phyloP scores from a whole-genome alignment of 2,888 invertebrate genomes.

The Diploptera punctata region DNA sequence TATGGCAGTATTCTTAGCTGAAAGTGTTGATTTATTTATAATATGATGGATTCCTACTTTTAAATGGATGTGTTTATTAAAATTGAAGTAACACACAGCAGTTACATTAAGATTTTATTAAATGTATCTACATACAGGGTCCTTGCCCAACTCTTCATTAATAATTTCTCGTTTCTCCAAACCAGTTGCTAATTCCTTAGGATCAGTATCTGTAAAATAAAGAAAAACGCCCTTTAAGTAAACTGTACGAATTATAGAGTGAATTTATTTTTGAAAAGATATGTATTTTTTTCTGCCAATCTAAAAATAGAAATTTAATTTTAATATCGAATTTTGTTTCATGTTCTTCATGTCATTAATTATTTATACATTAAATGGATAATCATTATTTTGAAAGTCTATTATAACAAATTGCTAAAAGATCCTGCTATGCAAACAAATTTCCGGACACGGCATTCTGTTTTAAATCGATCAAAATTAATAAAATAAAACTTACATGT shows the following conservation, averaged over 20 bases:
- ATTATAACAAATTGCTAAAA: too few relatives aligned
- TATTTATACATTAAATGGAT: background rate
- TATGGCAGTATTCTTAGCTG: too few relatives aligned
- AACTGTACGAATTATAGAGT: background rate
- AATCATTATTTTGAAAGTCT: background rate
- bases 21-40: too few relatives aligned
- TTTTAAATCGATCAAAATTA: background rate
- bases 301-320: background rate
- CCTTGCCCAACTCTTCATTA: slow-evolving; percentile 85
- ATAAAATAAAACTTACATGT: slow-evolving; percentile 3
- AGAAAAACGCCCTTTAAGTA: slow-evolving; percentile 1
- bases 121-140: slow-evolving; percentile 57
- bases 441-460: too few relatives aligned
- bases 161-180: slow-evolving; percentile 89
- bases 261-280: background rate
- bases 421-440: too few relatives aligned
- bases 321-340: background rate
- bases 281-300: background rate
- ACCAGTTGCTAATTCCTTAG: slow-evolving; percentile 92
- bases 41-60: too few relatives aligned
- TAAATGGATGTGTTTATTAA: too few relatives aligned
- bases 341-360: too few relatives aligned
- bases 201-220: slow-evolving; percentile 73
- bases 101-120: too few relatives aligned
- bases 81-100: too few relatives aligned